Base-by-base conservation (phyloP, 2,113 vertebrate species). In the Cavia porcellus region DNA sequence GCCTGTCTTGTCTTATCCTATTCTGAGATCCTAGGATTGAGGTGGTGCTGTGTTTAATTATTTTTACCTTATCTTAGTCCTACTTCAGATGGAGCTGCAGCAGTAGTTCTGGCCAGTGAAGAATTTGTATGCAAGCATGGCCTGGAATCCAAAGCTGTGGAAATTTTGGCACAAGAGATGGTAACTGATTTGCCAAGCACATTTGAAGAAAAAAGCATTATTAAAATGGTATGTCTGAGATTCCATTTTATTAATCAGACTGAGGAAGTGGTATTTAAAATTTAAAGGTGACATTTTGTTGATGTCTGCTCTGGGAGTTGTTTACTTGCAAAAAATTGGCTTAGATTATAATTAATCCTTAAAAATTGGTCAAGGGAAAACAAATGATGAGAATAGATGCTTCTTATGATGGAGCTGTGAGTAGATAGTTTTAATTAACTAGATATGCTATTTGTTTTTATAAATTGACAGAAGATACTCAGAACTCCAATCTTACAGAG, bases 101-200 rank as follows among this genome's bases (percentile, higher is more conserved):
- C 99, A 24, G 99, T 99, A 1, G 1, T 99, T 96, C 88, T 99
- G 97, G 99, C 99, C 75, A 99, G 98, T 68, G 99, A 99, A 97
- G 97, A 91, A 12, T 99, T 99, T 94, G 99, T 99, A 77, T 98
- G 90, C 97, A 98, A 96, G 13, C 97, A 99, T 24, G 96, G 96
- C 1, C 97, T 99, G 92, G 98, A 99, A 94, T 28, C 95, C 5
- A 99, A 99, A 98, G 99, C 99, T 3, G 99, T 99, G 93, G 99
- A 99, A 98, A 99, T 99, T 83, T 25, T 99, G 89, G 99, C 99
- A n/a, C 99, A 99, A 95, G 99, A 99, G 98, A 99, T 99, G 99
- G 96, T 98, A 96, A 99, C 99, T 0, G 99, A 99, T 98, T 97
- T 99, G 2, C 72, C 98, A 57, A 99, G 99, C 93, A 98, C 99